Evolutionary conservation across 1,140 invertebrate species (phyloP).

Genomic region (Drosophila cardini): DNA sequence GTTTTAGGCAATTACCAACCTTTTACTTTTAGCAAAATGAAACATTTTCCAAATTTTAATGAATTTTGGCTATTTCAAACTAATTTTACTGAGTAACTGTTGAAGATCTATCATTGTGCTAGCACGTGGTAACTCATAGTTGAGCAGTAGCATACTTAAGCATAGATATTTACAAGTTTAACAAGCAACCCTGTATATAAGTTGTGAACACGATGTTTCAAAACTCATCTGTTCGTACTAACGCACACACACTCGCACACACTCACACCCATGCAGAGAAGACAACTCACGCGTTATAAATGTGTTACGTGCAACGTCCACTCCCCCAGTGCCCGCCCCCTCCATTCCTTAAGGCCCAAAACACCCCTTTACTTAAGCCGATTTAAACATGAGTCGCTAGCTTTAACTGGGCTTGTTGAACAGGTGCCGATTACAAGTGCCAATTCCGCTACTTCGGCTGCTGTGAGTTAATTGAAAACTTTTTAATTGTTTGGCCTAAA

Average conservation of each 20-base stretch:
- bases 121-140: slow-evolving; percentile 2
- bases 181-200: slow-evolving; percentile 60
- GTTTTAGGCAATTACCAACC: too few relatives aligned
- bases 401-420: slow-evolving; percentile 75
- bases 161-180: slow-evolving; percentile 30
- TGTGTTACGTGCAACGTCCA: slow-evolving; percentile 65
- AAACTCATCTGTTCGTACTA: slow-evolving; percentile 63
- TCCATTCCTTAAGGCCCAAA: neutral
- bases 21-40: too few relatives aligned
- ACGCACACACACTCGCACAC: slow-evolving; percentile 29
- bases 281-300: slow-evolving; percentile 73
- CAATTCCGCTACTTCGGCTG: slow-evolving; percentile 61
- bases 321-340: neutral
- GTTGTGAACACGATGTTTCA: slow-evolving; percentile 37
- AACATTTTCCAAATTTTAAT: too few relatives aligned
- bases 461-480: slow-evolving; percentile 79
- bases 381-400: slow-evolving; percentile 59
- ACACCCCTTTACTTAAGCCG: slow-evolving; percentile 40
- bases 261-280: slow-evolving; percentile 4
- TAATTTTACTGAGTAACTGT: neutral
- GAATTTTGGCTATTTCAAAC: too few relatives aligned
- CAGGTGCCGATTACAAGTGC: slow-evolving; percentile 81
- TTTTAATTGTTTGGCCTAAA: slow-evolving; percentile 73
- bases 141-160: slow-evolving; percentile 5
- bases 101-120: neutral